These are phyloP conservation scores for Bombyx mandarina DNA, from an alignment of 1,140 invertebrate species.

Conservation along the genomic window DNA sequence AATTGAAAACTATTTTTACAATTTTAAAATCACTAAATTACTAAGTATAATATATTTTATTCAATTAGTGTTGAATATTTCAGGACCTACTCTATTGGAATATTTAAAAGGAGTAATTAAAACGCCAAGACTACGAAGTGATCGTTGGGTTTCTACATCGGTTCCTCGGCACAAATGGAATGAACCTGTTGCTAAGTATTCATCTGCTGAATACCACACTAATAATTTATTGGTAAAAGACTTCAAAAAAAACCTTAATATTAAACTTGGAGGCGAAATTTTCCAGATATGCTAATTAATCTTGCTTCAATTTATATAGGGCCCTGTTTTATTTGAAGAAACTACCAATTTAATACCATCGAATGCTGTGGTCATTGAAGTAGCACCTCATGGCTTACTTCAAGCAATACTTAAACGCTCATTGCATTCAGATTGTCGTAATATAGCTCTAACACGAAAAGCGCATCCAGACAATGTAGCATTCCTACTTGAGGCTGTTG, in stretches of 20 bases:
- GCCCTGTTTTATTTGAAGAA: constrained; percentile 87
- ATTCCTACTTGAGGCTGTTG: constrained; percentile 68
- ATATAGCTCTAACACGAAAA: constrained; percentile 80
- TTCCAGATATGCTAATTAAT: neutral
- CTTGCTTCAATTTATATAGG: constrained; percentile 27
- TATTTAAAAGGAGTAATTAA: constrained; percentile 72
- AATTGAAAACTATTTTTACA: neutral
- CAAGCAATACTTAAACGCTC: constrained; percentile 78
- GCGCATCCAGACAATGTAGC: constrained; percentile 74
- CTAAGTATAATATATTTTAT: neutral
- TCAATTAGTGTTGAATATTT: neutral
- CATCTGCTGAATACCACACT: constrained; percentile 84
- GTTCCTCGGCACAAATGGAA: constrained; percentile 70
- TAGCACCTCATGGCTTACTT: constrained; percentile 73
- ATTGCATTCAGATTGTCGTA: constrained; percentile 54
- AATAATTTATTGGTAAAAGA: constrained; percentile 81
- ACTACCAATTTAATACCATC: constrained; percentile 79
- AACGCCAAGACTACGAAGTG: constrained; percentile 68
- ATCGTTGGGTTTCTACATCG: constrained; percentile 88
- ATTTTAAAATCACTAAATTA: neutral
- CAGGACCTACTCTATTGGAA: constrained; percentile 75
- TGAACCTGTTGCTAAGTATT: constrained; percentile 73
- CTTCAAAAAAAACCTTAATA: neutral
- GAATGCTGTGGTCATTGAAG: constrained; percentile 81
- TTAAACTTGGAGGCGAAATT: neutral